phyloP scores from a whole-genome alignment of 2,113 vertebrate species.

The Bubalus kerabau region DNA sequence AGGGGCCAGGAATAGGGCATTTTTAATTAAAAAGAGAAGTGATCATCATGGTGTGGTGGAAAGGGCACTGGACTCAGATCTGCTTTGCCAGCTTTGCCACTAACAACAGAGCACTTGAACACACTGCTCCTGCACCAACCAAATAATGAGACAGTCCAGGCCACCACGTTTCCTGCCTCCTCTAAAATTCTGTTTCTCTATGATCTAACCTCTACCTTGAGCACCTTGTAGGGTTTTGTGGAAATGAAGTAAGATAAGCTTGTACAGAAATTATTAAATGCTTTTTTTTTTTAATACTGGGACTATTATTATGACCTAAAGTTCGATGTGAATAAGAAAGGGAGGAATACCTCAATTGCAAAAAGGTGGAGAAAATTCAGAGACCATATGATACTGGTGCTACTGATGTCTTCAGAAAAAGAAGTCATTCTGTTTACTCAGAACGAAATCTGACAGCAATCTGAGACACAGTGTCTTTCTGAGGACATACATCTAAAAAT shows the following conservation, averaged over 20 bases:
- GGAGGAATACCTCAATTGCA: not conserved
- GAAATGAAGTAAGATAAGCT: not conserved
- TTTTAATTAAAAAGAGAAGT: conserved; percentile 24
- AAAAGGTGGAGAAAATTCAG: not conserved
- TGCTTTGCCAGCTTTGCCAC: not conserved
- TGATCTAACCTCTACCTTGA: not conserved
- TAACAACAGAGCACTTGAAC: not conserved
- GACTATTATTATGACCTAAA: not conserved
- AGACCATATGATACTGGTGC: not conserved
- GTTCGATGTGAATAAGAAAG: not conserved
- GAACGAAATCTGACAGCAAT: not conserved
- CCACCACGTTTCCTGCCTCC: not conserved
- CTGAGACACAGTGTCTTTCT: not conserved
- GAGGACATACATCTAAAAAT: not conserved
- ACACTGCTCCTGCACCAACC: not conserved
- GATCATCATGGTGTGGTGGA: not conserved
- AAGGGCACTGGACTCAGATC: not conserved
- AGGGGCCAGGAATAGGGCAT: not conserved
- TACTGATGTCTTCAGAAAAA: not conserved
- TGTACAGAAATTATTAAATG: not conserved
- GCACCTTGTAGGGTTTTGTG: not conserved
- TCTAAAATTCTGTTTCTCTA: not conserved
- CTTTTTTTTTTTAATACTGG: not conserved
- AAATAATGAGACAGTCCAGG: not conserved
- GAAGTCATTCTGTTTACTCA: not conserved